Conservation (phyloP, 2,113 vertebrate species). For the Rhinichthys klamathensis region DNA sequence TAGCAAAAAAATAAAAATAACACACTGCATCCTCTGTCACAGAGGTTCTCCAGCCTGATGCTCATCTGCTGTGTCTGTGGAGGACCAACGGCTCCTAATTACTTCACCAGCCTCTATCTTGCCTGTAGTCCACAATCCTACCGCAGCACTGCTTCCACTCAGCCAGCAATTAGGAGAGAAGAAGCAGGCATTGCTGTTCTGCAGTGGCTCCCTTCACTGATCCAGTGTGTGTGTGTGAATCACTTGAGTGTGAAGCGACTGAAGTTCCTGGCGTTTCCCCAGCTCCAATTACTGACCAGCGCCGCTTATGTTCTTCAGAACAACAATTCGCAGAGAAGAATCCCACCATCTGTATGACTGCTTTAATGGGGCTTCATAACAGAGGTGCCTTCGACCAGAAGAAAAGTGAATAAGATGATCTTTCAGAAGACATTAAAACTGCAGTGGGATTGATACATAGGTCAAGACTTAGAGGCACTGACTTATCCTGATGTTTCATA, state of each 20-base stretch:
- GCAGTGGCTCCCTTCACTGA: background rate
- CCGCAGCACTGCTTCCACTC: background rate
- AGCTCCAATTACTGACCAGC: slow-evolving; percentile 44
- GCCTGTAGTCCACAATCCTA: background rate
- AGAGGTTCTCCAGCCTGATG: slow-evolving; percentile 11
- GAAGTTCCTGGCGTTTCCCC: slow-evolving; percentile 16
- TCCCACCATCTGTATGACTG: background rate
- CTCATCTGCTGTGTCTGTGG: slow-evolving; percentile 3
- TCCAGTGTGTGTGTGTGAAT: background rate
- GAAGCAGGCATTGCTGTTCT: background rate
- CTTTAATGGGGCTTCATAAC: background rate
- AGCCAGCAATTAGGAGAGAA: slow-evolving; percentile 32
- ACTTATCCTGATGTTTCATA: background rate
- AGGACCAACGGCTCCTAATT: slow-evolving; percentile 25
- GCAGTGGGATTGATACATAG: slow-evolving; percentile 7
- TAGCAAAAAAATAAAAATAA: background rate
- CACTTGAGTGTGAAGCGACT: background rate
- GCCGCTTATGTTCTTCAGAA: background rate
- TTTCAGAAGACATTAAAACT: slow-evolving; percentile 11
- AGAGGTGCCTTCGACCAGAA: background rate
- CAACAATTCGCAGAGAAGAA: background rate
- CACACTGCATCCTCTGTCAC: background rate
- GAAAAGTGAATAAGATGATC: background rate
- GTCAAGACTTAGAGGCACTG: background rate
- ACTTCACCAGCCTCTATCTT: background rate